These are phyloP conservation scores for Drosophila sp. DNA, from an alignment of 1,140 invertebrate species.

Conservation along the genomic window DNA sequence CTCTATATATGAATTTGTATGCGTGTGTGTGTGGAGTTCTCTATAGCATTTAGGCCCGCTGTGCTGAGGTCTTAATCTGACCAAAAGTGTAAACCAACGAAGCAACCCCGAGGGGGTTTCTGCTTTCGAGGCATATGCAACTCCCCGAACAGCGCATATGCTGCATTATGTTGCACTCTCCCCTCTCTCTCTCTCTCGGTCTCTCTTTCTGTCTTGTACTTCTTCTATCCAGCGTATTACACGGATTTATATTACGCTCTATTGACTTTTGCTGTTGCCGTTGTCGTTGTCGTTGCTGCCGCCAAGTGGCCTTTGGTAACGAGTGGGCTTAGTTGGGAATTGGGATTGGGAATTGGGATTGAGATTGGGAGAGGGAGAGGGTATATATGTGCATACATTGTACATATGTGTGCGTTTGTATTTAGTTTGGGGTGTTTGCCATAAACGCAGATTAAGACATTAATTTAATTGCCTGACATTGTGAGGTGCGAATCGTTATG, in stretches of 20 bases:
- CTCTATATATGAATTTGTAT: neutral
- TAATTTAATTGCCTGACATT: conserved; percentile 77
- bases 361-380: neutral
- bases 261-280: conserved; percentile 74
- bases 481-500: conserved; percentile 46
- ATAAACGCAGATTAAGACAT: conserved; percentile 82
- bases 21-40: neutral
- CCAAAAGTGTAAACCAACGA: conserved; percentile 66
- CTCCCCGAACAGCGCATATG: conserved; percentile 65
- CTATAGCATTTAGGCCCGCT: conserved; percentile 37
- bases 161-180: conserved; percentile 21
- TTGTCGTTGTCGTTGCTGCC: conserved; percentile 38
- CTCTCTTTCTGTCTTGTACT: neutral
- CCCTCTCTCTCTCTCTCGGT: neutral
- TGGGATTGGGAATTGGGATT: conserved; percentile 5
- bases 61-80: conserved; percentile 82
- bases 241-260: conserved; percentile 83
- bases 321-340: conserved; percentile 60
- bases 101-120: conserved; percentile 74
- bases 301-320: conserved; percentile 70
- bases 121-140: conserved; percentile 54
- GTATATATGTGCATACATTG: conserved; percentile 30
- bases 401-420: conserved; percentile 1
- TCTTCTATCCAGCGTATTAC: conserved; percentile 54
- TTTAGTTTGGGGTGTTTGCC: conserved; percentile 73